Evolutionary conservation across 2,888 invertebrate genomes (phyloP), one percentile per base, ranked within the genome.

Genomic region (Leptinotarsa rubiginosa): DNA sequence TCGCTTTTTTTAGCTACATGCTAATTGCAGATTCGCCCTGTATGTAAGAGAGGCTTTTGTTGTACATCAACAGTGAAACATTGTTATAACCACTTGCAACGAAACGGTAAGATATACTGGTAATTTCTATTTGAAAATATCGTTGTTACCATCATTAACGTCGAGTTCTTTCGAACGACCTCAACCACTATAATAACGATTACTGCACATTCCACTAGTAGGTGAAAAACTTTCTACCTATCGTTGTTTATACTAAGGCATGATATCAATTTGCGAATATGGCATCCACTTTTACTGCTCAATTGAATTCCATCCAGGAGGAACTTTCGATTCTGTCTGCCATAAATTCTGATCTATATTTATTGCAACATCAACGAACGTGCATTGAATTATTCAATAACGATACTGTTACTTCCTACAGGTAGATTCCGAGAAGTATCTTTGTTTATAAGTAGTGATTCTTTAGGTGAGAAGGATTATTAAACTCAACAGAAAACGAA

Each of bases 261-360:
- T 18, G 22, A 31, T 54, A 54, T 56, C 56, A 20, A 59, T 69
- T 49, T 47, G 56, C 56, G 12, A 41, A 69, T 56, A 69, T 10
- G 56, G 56, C 56, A 22, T 20, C 7, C 56, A 56, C 41, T 52
- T 31, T 69, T 69, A 69, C 56, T 31, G 56, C 56, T 56, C 69
- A 69, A 69, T 59, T n/a, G 69, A 69, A 69, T 56, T n/a, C 69
- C 56, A 18, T 56, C 18, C 1, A 13, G 10, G 49, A 47, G 20
- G 20, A 69, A 56, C 69, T 69, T 56, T 69, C 69, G 69, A 69
- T 69, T 69, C 59, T 56, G 56, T 56, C 59, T 59, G 22, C 69
- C 41, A 56, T 68, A 50, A 68, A 50, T 52, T 31, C 52, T 22
- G 16, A 18, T 56, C 56, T 22, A 56, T 56, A 22, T 56, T 56